Evolutionary conservation across 2,113 vertebrate genomes (phyloP).

Genomic region (Paracanthobrama guichenoti): DNA sequence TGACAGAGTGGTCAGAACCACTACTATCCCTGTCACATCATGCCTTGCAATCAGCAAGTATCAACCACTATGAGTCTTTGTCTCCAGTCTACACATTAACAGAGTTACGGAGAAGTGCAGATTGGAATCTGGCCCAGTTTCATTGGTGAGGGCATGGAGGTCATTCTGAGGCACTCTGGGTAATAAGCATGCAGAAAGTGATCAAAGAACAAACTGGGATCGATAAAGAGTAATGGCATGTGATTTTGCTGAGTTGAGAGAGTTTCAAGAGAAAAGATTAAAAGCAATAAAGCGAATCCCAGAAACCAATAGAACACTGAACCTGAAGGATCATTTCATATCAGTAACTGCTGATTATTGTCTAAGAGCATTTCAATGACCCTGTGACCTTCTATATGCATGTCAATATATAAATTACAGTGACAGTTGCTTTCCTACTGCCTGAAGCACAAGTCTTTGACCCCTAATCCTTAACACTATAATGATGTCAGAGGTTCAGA

Average conservation of each 20-base stretch:
- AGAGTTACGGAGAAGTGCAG: not conserved
- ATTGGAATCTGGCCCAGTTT: conserved; percentile 33
- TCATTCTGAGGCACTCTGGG: conserved; percentile 23
- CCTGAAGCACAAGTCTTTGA: conserved; percentile 24
- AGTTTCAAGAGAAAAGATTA: not conserved
- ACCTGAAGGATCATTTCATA: not conserved
- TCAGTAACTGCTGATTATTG: not conserved
- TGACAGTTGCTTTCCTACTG: not conserved
- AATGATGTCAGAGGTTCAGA: not conserved
- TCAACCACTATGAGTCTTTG: not conserved
- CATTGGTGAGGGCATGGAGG: not conserved
- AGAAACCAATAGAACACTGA: not conserved
- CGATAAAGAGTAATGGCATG: conserved; percentile 39
- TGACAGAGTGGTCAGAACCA: not conserved
- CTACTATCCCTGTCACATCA: not conserved
- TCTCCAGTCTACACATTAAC: conserved; percentile 11
- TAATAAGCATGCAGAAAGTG: conserved; percentile 32
- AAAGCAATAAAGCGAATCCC: conserved; percentile 3
- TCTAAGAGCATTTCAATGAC: not conserved
- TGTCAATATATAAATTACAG: conserved; percentile 4
- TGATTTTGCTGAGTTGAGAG: conserved; percentile 35
- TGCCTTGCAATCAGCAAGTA: not conserved
- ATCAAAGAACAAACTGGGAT: conserved; percentile 37
- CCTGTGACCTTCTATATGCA: conserved; percentile 4
- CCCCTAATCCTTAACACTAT: not conserved